phyloP scores from a whole-genome alignment of 1,140 invertebrate species.

The Yoshiicerus persimilis region DNA sequence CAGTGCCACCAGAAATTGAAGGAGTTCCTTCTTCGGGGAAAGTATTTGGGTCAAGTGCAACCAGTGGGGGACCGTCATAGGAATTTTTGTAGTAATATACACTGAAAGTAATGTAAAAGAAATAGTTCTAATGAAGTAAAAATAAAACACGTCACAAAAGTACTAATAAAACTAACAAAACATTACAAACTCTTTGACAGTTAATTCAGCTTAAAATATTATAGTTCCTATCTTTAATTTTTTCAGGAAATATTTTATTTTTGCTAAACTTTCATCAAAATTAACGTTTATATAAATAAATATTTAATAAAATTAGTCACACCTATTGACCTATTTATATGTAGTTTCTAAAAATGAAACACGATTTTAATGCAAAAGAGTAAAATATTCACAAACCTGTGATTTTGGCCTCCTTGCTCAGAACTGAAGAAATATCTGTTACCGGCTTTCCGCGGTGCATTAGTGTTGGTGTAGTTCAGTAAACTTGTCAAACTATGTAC shows the following conservation, averaged over 20 bases:
- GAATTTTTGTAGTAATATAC: constrained; percentile 63
- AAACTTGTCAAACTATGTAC: constrained; percentile 77
- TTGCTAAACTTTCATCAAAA: too few species aligned
- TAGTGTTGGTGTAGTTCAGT: constrained; percentile 66
- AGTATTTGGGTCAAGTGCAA: constrained; percentile 67
- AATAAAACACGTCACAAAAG: too few species aligned
- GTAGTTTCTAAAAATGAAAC: too few species aligned
- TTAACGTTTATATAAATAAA: too few species aligned
- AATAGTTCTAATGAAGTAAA: too few species aligned
- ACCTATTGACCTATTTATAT: too few species aligned
- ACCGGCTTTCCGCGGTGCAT: neutral
- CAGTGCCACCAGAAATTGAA: constrained; percentile 69
- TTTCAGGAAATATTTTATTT: too few species aligned
- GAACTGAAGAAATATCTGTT: neutral
- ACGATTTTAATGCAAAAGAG: too few species aligned
- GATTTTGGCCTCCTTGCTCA: neutral
- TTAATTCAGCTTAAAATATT: too few species aligned
- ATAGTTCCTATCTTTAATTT: too few species aligned
- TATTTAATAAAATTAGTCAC: too few species aligned
- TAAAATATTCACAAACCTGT: neutral
- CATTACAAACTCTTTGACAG: too few species aligned
- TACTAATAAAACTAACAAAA: neutral
- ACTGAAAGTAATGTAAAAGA: constrained; percentile 52
- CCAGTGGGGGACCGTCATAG: constrained; percentile 56
- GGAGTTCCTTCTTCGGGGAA: constrained; percentile 68